Conservation (phyloP, 1,140 invertebrate genomes). For the Drosophila triauraria region DNA sequence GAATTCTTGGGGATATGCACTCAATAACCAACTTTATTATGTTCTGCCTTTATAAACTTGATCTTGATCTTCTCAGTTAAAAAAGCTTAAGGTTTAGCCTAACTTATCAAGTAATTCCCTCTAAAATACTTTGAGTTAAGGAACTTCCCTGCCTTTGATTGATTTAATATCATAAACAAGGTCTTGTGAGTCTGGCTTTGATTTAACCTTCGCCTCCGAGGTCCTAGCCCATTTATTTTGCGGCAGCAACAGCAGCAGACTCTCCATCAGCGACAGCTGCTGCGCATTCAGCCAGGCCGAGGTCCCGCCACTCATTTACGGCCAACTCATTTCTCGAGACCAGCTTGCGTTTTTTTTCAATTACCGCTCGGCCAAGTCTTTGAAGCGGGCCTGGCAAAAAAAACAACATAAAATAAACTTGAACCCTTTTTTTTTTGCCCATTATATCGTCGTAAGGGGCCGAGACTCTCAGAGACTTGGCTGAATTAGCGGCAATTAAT, state of each 20-base stretch:
- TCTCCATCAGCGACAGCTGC: constrained; percentile 21
- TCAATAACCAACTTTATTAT: constrained; percentile 58
- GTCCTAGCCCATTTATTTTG: constrained; percentile 8
- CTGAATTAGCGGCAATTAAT: constrained; percentile 48
- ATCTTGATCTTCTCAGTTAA: no score
- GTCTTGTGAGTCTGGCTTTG: not conserved
- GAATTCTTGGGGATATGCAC: constrained; percentile 23
- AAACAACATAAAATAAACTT: not conserved
- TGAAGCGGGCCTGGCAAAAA: constrained; percentile 18
- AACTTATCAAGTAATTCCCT: not conserved
- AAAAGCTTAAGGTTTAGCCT: no score
- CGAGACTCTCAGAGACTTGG: constrained; percentile 25
- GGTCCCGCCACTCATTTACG: constrained; percentile 17
- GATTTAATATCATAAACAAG: not conserved
- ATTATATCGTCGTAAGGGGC: constrained; percentile 2
- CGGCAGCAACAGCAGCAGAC: not conserved
- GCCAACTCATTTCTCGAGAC: constrained; percentile 21
- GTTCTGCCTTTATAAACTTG: not conserved
- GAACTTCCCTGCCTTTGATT: not conserved
- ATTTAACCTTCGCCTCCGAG: not conserved
- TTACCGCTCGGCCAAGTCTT: constrained; percentile 33
- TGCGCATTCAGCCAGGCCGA: constrained; percentile 6
- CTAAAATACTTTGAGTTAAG: not conserved
- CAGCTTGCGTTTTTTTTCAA: constrained; percentile 34
- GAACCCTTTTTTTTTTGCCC: constrained; percentile 10